Conservation (phyloP, 2,113 vertebrate genomes). For the Hippocampus barbouri region DNA sequence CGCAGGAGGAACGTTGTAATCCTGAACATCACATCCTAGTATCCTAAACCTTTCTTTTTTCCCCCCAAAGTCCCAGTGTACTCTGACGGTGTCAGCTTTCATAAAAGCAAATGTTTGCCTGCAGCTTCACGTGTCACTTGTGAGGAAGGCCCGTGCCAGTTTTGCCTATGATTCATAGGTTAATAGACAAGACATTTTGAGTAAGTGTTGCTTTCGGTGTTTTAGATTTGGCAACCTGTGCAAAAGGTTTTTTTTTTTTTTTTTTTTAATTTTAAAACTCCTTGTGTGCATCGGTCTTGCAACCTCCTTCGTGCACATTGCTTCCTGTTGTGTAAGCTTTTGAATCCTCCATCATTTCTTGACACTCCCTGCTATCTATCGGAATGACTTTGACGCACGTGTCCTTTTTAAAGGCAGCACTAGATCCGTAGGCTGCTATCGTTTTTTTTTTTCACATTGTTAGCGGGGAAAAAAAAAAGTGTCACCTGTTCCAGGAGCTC, state of each 20-base stretch:
- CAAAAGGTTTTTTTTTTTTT: slow-evolving; percentile 21
- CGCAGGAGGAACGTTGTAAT: slow-evolving; percentile 11
- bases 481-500: no score
- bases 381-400: slow-evolving; percentile 14
- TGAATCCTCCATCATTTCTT: slow-evolving; percentile 30
- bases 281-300: slow-evolving; percentile 51
- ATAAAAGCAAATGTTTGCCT: slow-evolving; percentile 55
- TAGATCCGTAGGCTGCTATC: background rate
- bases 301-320: slow-evolving; percentile 32
- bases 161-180: slow-evolving; percentile 67
- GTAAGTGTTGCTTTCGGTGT: slow-evolving; percentile 56
- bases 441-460: background rate
- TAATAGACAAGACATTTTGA: slow-evolving; percentile 63
- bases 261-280: slow-evolving; percentile 47
- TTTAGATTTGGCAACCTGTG: slow-evolving; percentile 55
- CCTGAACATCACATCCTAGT: slow-evolving; percentile 20
- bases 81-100: slow-evolving; percentile 54
- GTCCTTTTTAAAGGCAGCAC: background rate
- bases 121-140: slow-evolving; percentile 58
- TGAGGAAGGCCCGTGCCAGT: slow-evolving; percentile 51
- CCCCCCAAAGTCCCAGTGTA: slow-evolving; percentile 21
- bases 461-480: background rate
- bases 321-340: slow-evolving; percentile 42
- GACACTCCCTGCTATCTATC: slow-evolving; percentile 27
- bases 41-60: slow-evolving; percentile 33